Base-by-base conservation (phyloP, 2,113 vertebrate species). In the Cromileptes altivelis region DNA sequence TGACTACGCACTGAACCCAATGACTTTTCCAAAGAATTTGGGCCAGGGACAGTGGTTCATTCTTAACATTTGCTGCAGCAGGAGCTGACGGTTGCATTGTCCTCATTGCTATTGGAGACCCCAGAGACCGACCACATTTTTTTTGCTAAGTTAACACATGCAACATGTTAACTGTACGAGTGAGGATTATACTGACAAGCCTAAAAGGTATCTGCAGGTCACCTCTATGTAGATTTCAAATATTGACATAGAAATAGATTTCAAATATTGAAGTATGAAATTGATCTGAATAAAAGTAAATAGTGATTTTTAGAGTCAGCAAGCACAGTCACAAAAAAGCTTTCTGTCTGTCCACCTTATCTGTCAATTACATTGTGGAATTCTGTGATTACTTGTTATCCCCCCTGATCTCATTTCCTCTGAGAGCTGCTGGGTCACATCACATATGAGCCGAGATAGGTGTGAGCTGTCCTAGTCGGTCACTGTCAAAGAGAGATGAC, bases 1-100 rank as follows among this genome's bases (percentile, higher is more conserved):
- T 79, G 82, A 86, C 70, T 69, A 27, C 72, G 73, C 71, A 60
- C 21, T 78, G 70, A 80, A 79, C 49, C 50, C 33, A 42, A 12
- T 64, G 67, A 21, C 62, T 74, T 80, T 75, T 61, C 30, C 1
- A 60, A 37, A 61, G 0, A 3, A 2, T 75, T 19, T 23, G 14
- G 25, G 19, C 40, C 4, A 3, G 76, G 55, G 68, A 56, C 70
- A 25, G 49, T 27, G 49, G 6, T 53, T 78, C 23, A 88, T 65
- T 75, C 71, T 76, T 61, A 19, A 56, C 23, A 1, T 65, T 23
- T 60, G 17, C 67, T 83, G 82, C 63, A 56, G 78, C 74, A 71
- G 27, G 30, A 25, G 3, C 19, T 23, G 8, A 11, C 61, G 37
- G 64, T 61, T 68, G 19, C 49, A 15, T 2, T 45, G 47, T 74